Percentiles rank a stretch among this genome's conserved stretches.
Conservation (phyloP, 2,113 vertebrate genomes). For the Halichoerus grypus region DNA sequence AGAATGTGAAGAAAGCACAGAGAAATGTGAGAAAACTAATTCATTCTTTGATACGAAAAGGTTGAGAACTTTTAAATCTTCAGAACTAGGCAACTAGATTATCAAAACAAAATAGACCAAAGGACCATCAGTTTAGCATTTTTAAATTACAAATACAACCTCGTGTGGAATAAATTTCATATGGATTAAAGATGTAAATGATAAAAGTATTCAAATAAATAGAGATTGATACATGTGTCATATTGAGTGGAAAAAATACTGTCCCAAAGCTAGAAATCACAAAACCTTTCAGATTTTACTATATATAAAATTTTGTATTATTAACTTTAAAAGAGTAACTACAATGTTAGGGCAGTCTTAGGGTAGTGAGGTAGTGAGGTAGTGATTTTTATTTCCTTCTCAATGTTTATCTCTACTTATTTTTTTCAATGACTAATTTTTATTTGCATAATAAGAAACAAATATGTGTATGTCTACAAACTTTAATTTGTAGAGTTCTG, state of each 20-base stretch:
- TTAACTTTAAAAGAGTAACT: conserved; percentile 34
- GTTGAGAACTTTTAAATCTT: conserved; percentile 48
- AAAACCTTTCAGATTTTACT: conserved; percentile 26
- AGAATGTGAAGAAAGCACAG: conserved; percentile 35
- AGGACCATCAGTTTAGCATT: neutral
- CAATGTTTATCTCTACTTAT: conserved; percentile 23
- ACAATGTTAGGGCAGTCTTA: conserved; percentile 8
- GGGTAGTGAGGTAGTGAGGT: neutral
- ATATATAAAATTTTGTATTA: conserved; percentile 18
- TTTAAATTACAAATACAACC: conserved; percentile 47
- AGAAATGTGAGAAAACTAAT: conserved; percentile 45
- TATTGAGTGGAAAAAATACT: neutral
- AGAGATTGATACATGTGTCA: neutral
- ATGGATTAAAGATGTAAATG: conserved; percentile 51
- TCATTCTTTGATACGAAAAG: conserved; percentile 40
- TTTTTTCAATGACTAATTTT: neutral
- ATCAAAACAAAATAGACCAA: conserved; percentile 53
- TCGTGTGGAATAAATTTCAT: conserved; percentile 32
- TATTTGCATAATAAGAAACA: conserved; percentile 56
- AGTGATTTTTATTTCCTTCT: conserved; percentile 62
- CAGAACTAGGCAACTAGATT: conserved; percentile 37
- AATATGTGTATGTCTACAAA: neutral
- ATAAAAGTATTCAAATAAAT: conserved; percentile 41
- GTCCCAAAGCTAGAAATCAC: conserved; percentile 11
- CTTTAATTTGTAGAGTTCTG: conserved; percentile 35